Conservation (phyloP, 2,797 vertebrate genomes). For the Sylvia borin region DNA sequence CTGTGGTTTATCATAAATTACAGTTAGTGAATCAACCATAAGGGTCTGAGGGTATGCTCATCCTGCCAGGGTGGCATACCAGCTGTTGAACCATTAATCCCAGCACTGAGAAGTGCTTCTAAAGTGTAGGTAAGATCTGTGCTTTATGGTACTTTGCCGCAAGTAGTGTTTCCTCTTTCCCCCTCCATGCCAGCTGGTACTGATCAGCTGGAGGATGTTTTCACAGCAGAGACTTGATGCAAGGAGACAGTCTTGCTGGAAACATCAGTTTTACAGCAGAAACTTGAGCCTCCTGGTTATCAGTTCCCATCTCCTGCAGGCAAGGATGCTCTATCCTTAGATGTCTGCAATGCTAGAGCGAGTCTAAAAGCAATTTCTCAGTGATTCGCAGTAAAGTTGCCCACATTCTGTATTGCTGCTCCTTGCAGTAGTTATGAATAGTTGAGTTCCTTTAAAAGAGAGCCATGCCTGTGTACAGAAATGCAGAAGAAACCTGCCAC, state of each 20-base stretch:
- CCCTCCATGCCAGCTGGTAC: background rate
- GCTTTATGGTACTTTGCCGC: background rate
- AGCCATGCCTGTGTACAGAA: background rate
- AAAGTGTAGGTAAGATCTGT: background rate
- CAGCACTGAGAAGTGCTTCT: background rate
- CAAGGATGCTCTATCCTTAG: background rate
- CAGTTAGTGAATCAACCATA: background rate
- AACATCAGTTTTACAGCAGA: background rate
- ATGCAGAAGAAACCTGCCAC: background rate
- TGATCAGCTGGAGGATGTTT: background rate
- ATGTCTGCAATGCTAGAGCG: background rate
- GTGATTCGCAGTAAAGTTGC: background rate
- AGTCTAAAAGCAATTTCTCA: background rate
- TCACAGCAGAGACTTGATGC: background rate
- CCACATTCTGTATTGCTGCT: background rate
- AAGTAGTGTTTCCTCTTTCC: background rate
- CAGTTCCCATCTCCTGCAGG: background rate
- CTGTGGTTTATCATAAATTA: background rate
- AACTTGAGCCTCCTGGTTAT: slow-evolving; percentile 9
- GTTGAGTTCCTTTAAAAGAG: background rate
- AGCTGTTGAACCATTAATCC: background rate
- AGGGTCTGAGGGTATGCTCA: background rate
- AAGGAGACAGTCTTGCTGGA: slow-evolving; percentile 33
- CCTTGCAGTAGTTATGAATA: background rate
- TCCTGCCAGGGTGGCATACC: background rate